Conservation (phyloP, 1,140 invertebrate species). For the Drosophila nigromelanica region DNA sequence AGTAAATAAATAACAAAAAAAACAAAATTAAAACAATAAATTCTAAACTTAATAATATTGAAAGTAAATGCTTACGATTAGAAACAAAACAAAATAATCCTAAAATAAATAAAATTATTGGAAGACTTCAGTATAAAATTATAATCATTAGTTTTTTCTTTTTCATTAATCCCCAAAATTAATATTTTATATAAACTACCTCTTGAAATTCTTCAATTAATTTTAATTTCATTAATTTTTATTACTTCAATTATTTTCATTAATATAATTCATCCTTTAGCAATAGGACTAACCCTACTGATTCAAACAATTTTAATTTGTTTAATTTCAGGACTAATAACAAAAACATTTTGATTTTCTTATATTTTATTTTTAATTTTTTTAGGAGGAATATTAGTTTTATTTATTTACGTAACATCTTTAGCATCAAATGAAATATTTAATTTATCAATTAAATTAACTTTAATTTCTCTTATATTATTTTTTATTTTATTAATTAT, state of each 20-base stretch:
- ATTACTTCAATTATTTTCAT: too few species aligned
- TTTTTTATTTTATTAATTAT: constrained; percentile 38
- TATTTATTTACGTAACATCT: constrained; percentile 83
- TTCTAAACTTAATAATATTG: too few species aligned
- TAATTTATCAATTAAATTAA: constrained; percentile 73
- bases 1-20: constrained; percentile 85
- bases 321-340: constrained; percentile 49
- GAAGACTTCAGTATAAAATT: constrained; percentile 78
- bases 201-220: too few species aligned
- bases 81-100: too few species aligned
- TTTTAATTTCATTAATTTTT: too few species aligned
- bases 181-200: constrained; percentile 85
- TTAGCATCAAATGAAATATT: constrained; percentile 86
- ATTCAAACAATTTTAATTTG: constrained; percentile 84
- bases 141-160: constrained; percentile 85
- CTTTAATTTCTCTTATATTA: constrained; percentile 37
- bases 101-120: constrained; percentile 83
- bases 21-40: constrained; percentile 85
- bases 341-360: constrained; percentile 55
- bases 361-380: constrained; percentile 60
- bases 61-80: too few species aligned
- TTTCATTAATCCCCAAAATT: constrained; percentile 87
- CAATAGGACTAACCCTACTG: constrained; percentile 85
- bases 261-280: too few species aligned
- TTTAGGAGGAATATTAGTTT: constrained; percentile 40